Base-by-base conservation (phyloP, 2,113 vertebrate species). In the Mesembrinibis cayennensis region DNA sequence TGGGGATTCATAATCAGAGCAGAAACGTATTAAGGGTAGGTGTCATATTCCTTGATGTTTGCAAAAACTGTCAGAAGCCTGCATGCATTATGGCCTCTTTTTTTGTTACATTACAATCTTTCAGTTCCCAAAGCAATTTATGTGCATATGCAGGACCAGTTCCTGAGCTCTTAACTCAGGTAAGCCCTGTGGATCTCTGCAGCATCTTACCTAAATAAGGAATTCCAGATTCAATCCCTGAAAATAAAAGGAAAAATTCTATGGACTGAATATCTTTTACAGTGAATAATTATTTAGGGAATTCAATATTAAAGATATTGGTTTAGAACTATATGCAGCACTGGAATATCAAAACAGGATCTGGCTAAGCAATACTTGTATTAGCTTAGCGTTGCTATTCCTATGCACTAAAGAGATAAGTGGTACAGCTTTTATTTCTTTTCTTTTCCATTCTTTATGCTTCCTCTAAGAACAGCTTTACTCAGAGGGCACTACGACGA, bases 11-110 rank as follows among this genome's bases (percentile, higher is more conserved):
- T 79, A 96, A 97, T 97, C 89, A 95, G 87, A 97, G 81, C 56
- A 96, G 83, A 92, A 96, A 96, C 45, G 82, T 59, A 87, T 77
- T 93, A 89, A 96, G 65, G 59, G 62, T 93, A 95, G 74, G 79
- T 96, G 87, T 97, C 94, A 74, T 45, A 62, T 66, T 95, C 91
- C 95, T 96, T 97, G 89, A 97, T 95, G 83, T 95, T 95, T 96
- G 82, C 90, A 95, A 81, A 97, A 97, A n/a, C 85, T 96, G 95
- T 96, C 90, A 65, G 84, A 96, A 94, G 92, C 56, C 69, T 76
- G 49, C 76, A 95, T 93, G 62, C 69, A 94, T 97, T 97, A 95
- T 55, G 72, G 87, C 87, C 84, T 86, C 83, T 83, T 77, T 93
- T 91, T 95, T 95, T 91, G 62, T 94, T 96, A 59, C 55, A 69